Percentiles rank a stretch among this genome's conserved stretches.
phyloP scores from a whole-genome alignment of 1,140 invertebrate species.

The Liolophura sinensis region DNA sequence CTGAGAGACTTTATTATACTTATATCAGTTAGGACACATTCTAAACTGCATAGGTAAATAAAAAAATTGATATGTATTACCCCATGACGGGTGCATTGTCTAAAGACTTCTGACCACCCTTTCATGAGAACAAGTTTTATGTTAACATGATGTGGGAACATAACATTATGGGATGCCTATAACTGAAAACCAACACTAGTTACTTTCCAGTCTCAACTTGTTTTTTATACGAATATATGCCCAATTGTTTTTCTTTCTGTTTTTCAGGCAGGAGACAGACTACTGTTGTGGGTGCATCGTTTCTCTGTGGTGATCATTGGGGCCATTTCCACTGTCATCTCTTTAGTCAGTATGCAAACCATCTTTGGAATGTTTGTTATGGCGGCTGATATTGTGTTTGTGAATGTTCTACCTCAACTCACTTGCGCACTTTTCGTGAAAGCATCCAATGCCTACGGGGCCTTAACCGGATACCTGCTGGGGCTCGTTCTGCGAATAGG shows the following conservation, averaged over 20 bases:
- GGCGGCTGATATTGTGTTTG: slow-evolving; percentile 54
- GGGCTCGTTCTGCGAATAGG: slow-evolving; percentile 42
- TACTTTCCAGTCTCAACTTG: no score
- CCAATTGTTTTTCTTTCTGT: not conserved
- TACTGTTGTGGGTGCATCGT: slow-evolving; percentile 41
- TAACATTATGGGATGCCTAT: no score
- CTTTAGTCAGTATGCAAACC: slow-evolving; percentile 33
- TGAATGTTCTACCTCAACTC: slow-evolving; percentile 51
- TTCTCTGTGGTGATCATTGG: slow-evolving; percentile 40
- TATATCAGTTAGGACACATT: no score
- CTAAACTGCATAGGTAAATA: no score
- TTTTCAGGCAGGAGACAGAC: slow-evolving; percentile 39
- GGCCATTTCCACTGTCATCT: slow-evolving; percentile 39
- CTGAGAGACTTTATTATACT: no score
- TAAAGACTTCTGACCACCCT: no score
- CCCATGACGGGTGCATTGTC: no score
- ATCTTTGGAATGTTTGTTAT: slow-evolving; percentile 53
- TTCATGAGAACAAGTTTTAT: no score
- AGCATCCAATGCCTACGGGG: slow-evolving; percentile 38
- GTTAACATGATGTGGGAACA: no score
- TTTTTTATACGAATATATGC: no score
- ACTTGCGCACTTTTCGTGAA: slow-evolving; percentile 41
- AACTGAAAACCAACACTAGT: no score
- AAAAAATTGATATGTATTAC: no score
- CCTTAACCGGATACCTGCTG: slow-evolving; percentile 33